These are phyloP conservation scores for Hemiprocne comata DNA, from an alignment of 2,113 vertebrate species.

Conservation along the genomic window DNA sequence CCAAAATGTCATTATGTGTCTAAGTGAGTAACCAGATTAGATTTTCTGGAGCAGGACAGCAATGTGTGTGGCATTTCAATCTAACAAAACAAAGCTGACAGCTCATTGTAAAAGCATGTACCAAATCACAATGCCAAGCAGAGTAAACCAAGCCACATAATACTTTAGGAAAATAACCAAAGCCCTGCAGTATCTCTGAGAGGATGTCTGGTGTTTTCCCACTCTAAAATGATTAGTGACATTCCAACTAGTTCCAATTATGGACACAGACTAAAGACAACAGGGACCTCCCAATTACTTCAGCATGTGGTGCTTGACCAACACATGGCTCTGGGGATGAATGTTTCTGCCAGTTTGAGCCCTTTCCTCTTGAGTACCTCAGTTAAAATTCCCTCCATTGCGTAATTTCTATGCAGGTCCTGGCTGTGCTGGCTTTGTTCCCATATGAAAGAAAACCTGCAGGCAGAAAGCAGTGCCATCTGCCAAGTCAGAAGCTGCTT, in stretches of 20 bases:
- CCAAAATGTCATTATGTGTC: not conserved
- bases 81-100: constrained; percentile 48
- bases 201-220: not conserved
- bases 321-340: not conserved
- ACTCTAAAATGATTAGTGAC: constrained; percentile 25
- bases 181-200: not conserved
- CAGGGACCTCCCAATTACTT: constrained; percentile 1
- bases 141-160: constrained; percentile 18
- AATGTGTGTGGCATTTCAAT: constrained; percentile 42
- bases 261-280: not conserved
- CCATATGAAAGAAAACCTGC: constrained; percentile 34
- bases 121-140: constrained; percentile 25
- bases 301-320: not conserved
- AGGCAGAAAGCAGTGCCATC: constrained; percentile 53
- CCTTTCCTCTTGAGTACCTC: constrained; percentile 35
- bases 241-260: constrained; percentile 6
- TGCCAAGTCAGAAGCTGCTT: constrained; percentile 47
- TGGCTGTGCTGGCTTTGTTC: constrained; percentile 46
- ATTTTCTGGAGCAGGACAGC: constrained; percentile 53
- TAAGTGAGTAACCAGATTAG: constrained; percentile 32
- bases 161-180: constrained; percentile 21
- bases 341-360: constrained; percentile 14
- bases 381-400: constrained; percentile 54
- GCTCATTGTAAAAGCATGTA: not conserved
- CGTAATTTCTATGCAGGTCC: constrained; percentile 39